Base-by-base conservation (phyloP, 2,888 invertebrate genomes). In the Sarcophaga variegata region DNA sequence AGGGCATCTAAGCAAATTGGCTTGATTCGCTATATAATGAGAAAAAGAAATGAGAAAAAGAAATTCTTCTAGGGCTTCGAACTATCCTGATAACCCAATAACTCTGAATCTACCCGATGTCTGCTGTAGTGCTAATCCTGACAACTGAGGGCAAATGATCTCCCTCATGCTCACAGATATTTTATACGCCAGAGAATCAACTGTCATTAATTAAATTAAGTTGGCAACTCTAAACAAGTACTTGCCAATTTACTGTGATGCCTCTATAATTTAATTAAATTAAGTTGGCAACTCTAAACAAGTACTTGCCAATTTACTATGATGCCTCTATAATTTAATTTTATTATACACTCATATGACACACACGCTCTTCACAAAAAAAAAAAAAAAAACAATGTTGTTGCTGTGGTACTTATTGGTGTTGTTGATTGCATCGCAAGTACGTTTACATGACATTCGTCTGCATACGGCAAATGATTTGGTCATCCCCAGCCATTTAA, bases 291-390 rank as follows among this genome's bases (percentile, higher is more conserved):
- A 54, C 54, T 17, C 47, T 69, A 22, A 17, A 45, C 6, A 11
- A 49, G n/a, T 74, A 37, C 3, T 64, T 77, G 25, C 20, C 70
- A 63, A 63, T 64, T 54, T 63, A 37, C 27, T 22, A 62, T 20
- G 49, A 22, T 83, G 45, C 47, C 47, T 70, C 47, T 70, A 37
- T 72, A 78, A 77, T 83, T 77, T 62, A 67, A 83, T 83, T 83
- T 78, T 59, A 27, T 70, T 77, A 78, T 77, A 78, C 54, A 27
- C 63, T 81, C 27, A 70, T 47, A 59, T 59, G 27, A 54, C 8
- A 66, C 62, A 62, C 64, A 80, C 14, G 3, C 54, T 54, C 14
- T 8, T 37, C 37, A 37, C 8, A 37, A 37, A 37, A 37, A 37
- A 37, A 4, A 4, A 27, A 37, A 37, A 37, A 37, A 37, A 37